A percentile compares a stretch with the other conserved stretches of the same genome.
Evolutionary conservation across 2,113 vertebrate genomes (phyloP).

Genomic region (Pygoscelis adeliae): DNA sequence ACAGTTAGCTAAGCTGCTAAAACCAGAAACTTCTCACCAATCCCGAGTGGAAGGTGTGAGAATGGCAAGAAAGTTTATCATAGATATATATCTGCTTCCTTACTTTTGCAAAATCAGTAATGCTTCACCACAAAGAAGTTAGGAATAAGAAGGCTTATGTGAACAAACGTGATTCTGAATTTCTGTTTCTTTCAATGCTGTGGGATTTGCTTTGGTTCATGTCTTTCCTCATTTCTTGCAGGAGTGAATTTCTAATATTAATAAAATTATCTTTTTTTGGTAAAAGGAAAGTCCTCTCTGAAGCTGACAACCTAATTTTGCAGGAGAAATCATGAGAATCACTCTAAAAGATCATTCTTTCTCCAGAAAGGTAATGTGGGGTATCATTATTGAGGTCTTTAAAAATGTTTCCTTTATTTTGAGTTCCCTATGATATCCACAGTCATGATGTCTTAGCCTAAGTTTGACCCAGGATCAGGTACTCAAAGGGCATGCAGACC

Average conservation of each 20-base stretch:
- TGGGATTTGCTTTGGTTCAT: not conserved
- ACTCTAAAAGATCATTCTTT: not conserved
- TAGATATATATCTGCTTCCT: not conserved
- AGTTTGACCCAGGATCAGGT: not conserved
- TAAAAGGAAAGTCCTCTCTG: not conserved
- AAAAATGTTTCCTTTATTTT: not conserved
- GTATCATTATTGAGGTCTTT: not conserved
- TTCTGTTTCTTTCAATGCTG: not conserved
- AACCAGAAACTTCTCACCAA: not conserved
- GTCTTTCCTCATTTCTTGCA: not conserved
- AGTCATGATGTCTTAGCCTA: not conserved
- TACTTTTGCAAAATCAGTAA: not conserved
- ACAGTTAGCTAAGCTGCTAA: not conserved
- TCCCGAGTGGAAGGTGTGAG: not conserved
- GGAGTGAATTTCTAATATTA: not conserved
- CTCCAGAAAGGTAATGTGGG: not conserved
- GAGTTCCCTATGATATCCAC: not conserved
- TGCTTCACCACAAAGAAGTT: not conserved
- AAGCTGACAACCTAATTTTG: not conserved
- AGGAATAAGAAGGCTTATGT: not conserved
- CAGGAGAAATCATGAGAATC: not conserved
- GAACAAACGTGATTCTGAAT: not conserved
- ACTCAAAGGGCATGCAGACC: not conserved
- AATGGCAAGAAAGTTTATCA: not conserved
- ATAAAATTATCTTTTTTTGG: not conserved